Evolutionary conservation across 2,888 invertebrate genomes (phyloP), one percentile per base, ranked within the genome.

Genomic region (Drosophila peninsularis): DNA sequence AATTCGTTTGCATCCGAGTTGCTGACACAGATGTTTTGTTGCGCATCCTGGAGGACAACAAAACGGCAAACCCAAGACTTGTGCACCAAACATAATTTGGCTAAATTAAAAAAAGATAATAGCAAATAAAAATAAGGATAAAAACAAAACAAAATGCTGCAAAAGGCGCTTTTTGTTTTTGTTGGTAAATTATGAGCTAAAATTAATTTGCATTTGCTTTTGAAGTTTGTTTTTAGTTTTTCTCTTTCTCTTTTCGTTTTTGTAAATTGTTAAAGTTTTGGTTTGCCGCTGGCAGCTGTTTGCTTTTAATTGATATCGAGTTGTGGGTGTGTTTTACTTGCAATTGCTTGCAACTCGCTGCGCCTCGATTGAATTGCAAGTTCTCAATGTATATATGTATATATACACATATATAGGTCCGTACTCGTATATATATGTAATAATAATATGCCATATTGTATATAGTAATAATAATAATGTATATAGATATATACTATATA

Each of bases 391-490:
- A 32, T 50, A 50, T 32, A 32, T 47, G n/a, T 45, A 5, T 41
- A 27, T 41, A 5, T 41, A 21, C 30, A 24, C 54, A 54, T 70
- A 60, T 71, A 61, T 62, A 34, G 50, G 47, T 68, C 63, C 42
- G 42, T 36, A 47, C 27, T 63, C 49, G 49, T 63, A 63, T 63
- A 75, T 68, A 74, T 88, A 81, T 82, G 69, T 86, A 82, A 73
- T 78, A 88, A 82, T 79, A 79, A 79, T 79, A 81, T 82, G 84
- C 84, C 87, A 81, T 82, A 86, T 86, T 78, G 75, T 82, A 87
- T 82, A 87, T 82, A 88, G 82, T 82, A 88, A 82, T 82, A 82
- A 84, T 84, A 81, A 86, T 87, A 82, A 78, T 80, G 61, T 64
- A 60, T 79, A 66, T 61, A 76, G 71, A 66, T 72, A 60, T 75